A percentile compares a stretch with the other conserved stretches of the same genome.
Conservation (phyloP, 92 coral and sea anemone genomes). For the Scolanthus callimorphus region DNA sequence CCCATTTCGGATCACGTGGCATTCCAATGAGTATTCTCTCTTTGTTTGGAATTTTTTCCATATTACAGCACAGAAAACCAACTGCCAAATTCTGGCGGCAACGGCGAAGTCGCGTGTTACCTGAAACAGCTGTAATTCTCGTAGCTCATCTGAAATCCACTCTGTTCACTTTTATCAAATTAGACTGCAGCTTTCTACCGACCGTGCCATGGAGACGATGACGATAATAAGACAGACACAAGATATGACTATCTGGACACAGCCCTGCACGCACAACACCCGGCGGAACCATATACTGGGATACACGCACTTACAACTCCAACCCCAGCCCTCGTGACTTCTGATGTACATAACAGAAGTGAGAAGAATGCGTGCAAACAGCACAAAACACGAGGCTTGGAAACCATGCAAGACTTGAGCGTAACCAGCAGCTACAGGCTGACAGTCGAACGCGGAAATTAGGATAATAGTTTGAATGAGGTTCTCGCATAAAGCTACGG, state of each 20-base stretch:
- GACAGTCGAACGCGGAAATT: not conserved
- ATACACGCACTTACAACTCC: slow-evolving; percentile 1
- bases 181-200: not conserved
- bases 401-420: not conserved
- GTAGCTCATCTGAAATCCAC: no score
- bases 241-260: not conserved
- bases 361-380: not conserved
- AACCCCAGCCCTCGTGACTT: not conserved
- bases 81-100: no score
- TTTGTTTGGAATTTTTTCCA: no score
- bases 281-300: not conserved
- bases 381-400: not conserved
- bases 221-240: not conserved
- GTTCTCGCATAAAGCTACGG: not conserved
- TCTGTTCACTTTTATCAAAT: no score
- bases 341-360: not conserved
- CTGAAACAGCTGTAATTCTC: no score
- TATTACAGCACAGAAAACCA: no score
- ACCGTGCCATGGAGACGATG: not conserved
- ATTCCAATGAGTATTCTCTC: no score
- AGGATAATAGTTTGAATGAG: not conserved
- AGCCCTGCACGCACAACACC: not conserved
- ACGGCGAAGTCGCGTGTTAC: no score
- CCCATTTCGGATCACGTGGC: no score
- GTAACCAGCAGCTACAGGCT: not conserved